Evolutionary conservation across 2,797 vertebrate species (phyloP), one percentile per base, ranked within the genome.

Genomic region (Carduelis carduelis): DNA sequence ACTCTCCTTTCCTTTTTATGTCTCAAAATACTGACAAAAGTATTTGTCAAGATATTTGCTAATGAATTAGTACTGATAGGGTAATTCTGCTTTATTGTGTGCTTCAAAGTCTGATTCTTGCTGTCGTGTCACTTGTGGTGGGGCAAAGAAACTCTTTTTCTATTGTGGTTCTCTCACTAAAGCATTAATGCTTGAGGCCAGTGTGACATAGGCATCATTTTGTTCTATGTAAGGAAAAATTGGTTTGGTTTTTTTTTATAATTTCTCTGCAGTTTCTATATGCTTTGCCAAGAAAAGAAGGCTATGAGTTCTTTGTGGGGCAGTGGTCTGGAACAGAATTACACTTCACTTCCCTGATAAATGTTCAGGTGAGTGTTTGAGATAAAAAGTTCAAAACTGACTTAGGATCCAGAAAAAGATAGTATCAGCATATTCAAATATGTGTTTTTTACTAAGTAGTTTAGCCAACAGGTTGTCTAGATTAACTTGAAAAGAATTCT

Each of bases 331-430:
- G 98, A 86, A 94, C 98, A 34, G 98, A 99, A 95, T 98, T 99
- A n/a, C 99, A 99, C 95, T 99, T 99, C 96, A 99, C 99, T 86
- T 99, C 99, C 37, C 98, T 99, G 83, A 99, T 99, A 96, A 99
- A 99, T 35, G 92, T 99, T 94, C 99, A 99, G 99, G 99, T 99
- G 97, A 85, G 96, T 95, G 63, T 11, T 64, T 34, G 49, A 76
- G 44, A 24, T 19, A 78, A 55, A 26, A 94, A 27, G 30, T 53
- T 23, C 1, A 35, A 56, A 92, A 55, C 19, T n/a, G 12, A 32
- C 32, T 47, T 82, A 39, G 8, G 7, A 41, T 72, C 41, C 46
- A 64, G 75, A 87, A 70, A 70, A 27, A 13, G 1, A 5, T 34
- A n/a, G 11, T 49, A 68, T 32, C 55, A 72, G 24, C 17, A 14